Conservation (phyloP, 2,113 vertebrate genomes). For the Plecotus auritus region DNA sequence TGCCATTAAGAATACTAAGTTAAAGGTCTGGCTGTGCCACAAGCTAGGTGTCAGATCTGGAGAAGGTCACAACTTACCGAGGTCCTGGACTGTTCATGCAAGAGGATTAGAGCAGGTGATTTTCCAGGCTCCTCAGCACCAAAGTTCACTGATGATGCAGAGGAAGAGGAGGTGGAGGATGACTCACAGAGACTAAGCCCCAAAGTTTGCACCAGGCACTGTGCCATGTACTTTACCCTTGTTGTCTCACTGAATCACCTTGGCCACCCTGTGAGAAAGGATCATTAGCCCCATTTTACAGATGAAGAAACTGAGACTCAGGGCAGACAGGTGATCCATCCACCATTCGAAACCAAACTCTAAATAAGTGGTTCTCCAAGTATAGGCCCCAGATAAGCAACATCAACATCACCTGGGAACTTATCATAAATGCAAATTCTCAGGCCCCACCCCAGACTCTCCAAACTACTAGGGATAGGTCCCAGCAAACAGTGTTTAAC, state of each 20-base stretch:
- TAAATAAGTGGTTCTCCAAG: background rate
- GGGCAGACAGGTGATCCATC: background rate
- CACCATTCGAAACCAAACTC: background rate
- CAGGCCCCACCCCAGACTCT: background rate
- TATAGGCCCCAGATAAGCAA: background rate
- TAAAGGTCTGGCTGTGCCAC: background rate
- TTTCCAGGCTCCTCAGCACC: background rate
- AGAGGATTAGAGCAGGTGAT: background rate
- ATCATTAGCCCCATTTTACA: background rate
- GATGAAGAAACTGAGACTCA: background rate
- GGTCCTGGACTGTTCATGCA: background rate
- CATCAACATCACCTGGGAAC: background rate
- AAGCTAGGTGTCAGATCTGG: background rate
- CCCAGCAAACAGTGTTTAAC: background rate
- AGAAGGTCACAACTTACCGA: background rate
- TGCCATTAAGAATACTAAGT: background rate
- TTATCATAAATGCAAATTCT: background rate
- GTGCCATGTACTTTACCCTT: no score
- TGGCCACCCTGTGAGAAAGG: background rate
- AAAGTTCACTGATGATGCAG: background rate
- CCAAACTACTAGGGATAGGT: background rate
- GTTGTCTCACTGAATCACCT: background rate
- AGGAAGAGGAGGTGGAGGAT: background rate
- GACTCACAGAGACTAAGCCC: background rate
- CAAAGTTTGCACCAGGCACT: background rate